These are phyloP conservation scores for Neoitamus cyanurus DNA, from an alignment of 2,888 invertebrate species.

Conservation along the genomic window DNA sequence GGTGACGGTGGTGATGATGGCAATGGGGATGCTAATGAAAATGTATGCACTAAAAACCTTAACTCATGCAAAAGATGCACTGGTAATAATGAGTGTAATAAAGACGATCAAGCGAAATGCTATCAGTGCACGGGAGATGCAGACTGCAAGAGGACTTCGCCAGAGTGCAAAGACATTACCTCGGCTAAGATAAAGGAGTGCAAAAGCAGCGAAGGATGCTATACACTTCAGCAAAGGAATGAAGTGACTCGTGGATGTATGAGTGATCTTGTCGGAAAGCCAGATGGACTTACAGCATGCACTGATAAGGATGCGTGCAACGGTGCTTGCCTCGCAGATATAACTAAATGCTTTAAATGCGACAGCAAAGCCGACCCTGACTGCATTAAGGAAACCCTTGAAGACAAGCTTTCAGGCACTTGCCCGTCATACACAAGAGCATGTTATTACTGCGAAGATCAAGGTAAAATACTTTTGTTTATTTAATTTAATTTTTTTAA, in stretches of 20 bases:
- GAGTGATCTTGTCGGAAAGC: not conserved
- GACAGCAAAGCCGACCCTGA: conserved; percentile 53
- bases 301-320: not conserved
- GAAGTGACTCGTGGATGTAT: not conserved
- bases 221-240: not conserved
- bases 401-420: not conserved
- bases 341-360: conserved; percentile 56
- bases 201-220: not conserved
- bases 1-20: not conserved
- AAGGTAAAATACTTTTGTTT: no score
- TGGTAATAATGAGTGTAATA: no score
- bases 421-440: not conserved
- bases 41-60: conserved; percentile 54
- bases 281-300: not conserved
- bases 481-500: no score
- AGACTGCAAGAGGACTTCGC: not conserved
- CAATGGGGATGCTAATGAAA: no score
- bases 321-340: not conserved
- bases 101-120: no score
- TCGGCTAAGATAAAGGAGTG: not conserved
- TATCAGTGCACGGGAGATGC: no score
- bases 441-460: conserved; percentile 11
- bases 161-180: not conserved
- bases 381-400: not conserved
- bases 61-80: not conserved